A percentile compares a stretch with the other conserved stretches of the same genome.
Conservation (phyloP, 2,888 invertebrate species). For the Podotricha telesiphe region DNA sequence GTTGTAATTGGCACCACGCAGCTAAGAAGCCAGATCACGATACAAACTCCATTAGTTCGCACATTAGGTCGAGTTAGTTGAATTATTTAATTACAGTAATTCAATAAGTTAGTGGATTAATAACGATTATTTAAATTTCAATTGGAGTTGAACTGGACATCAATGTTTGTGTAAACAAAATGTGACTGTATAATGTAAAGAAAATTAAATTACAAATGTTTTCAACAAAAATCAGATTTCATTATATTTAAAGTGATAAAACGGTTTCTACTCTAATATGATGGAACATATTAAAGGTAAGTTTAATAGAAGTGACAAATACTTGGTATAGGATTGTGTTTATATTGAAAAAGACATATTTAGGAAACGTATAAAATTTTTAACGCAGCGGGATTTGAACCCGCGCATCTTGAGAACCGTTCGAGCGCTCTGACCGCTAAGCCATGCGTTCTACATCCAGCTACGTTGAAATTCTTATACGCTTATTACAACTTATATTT, state of each 20-base stretch:
- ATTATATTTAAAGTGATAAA: conserved; percentile 13
- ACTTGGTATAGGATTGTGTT: not conserved
- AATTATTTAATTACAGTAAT: conserved; percentile 83
- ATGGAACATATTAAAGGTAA: conserved; percentile 77
- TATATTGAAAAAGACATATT: no score
- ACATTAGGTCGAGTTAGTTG: conserved; percentile 81
- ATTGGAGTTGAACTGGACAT: conserved; percentile 61
- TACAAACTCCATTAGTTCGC: conserved; percentile 80
- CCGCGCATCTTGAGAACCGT: no score
- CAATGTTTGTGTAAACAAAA: conserved; percentile 60
- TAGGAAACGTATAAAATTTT: no score
- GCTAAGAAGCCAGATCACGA: conserved; percentile 73
- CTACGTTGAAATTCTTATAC: no score
- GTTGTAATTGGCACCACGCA: conserved; percentile 61
- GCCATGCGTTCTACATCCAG: no score
- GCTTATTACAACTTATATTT: no score
- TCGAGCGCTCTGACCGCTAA: no score
- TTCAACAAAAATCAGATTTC: not conserved
- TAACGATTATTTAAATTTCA: conserved; percentile 69
- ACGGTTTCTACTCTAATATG: not conserved
- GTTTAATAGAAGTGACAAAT: conserved; percentile 38
- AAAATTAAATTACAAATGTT: conserved; percentile 14
- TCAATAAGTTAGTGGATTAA: conserved; percentile 80
- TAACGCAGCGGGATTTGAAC: no score
- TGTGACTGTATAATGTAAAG: conserved; percentile 55